These are phyloP conservation scores for Eumaeus atala DNA, from an alignment of 1,140 invertebrate genomes.

Conservation along the genomic window DNA sequence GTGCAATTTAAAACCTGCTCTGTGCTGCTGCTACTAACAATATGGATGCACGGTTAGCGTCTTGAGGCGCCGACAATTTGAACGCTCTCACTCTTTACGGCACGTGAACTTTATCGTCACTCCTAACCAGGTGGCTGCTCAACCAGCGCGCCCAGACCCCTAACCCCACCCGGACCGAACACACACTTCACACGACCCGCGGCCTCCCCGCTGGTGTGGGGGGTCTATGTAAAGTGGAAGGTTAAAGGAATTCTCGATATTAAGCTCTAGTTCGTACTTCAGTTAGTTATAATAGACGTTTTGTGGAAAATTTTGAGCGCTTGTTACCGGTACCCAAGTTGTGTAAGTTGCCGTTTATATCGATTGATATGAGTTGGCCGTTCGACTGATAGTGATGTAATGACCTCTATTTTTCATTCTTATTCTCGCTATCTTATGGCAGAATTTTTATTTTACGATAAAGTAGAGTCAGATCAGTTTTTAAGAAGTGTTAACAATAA, in stretches of 20 bases:
- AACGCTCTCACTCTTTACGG: slow-evolving; percentile 62
- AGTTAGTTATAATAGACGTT: slow-evolving; percentile 47
- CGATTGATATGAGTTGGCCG: too few relatives aligned
- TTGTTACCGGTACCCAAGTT: slow-evolving; percentile 22
- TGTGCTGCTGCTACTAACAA: slow-evolving; percentile 40
- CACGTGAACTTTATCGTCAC: slow-evolving; percentile 59
- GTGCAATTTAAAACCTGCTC: neutral
- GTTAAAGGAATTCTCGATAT: slow-evolving; percentile 60
- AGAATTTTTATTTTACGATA: too few relatives aligned
- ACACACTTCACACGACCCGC: slow-evolving; percentile 17
- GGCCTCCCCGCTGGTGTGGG: slow-evolving; percentile 12
- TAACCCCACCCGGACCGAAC: slow-evolving; percentile 18
- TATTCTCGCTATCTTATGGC: too few relatives aligned
- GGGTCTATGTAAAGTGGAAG: slow-evolving; percentile 38
- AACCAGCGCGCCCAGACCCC: slow-evolving; percentile 31
- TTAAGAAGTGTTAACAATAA: too few relatives aligned
- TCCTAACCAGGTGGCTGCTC: slow-evolving; percentile 52
- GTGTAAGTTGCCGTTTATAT: too few relatives aligned
- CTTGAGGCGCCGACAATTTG: slow-evolving; percentile 57
- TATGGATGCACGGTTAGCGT: slow-evolving; percentile 56
- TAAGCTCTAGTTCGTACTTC: slow-evolving; percentile 54
- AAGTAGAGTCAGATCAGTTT: too few relatives aligned
- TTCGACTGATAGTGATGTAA: too few relatives aligned
- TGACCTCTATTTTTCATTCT: too few relatives aligned
- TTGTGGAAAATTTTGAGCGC: slow-evolving; percentile 32